Evolutionary conservation across 30 jellyfish, hydroid and myxozoan species (phyloP), one percentile per base, ranked within the genome.

Genomic region (Rhopilema esculentum): DNA sequence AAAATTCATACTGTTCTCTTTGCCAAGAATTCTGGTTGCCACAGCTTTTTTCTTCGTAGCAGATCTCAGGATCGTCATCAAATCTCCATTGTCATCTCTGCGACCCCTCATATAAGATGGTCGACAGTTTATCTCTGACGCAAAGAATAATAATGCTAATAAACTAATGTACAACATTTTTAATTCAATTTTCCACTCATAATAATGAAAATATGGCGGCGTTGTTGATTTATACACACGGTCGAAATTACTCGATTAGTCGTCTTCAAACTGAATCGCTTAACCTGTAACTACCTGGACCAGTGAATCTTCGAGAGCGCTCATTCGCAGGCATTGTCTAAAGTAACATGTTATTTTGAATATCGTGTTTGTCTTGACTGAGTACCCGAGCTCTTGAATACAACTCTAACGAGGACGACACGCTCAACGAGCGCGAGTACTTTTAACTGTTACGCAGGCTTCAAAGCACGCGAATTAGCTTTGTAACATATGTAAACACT

Each of bases 1-100:
- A 40, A 40, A 40, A 2, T 7, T 15, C 78, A 27, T 71, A 71
- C 82, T 65, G 18, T 71, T 71, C 29, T 27, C 82, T n/a, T 71
- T 71, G n/a, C 82, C 82, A 8, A 29, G 20, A 1, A 71, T 25
- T 9, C 1, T 18, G 66, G 65, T 27, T 71, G 82, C 82, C 1
- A 24, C 28, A 1, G 82, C 82, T 12, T 40, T 40, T 40, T 40
- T 40, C 9, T 12, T 40, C 12, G 6, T 12, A 40, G 57, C 57
- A 12, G 9, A 6, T 40, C 57, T 40, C 9, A 40, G 9, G 6
- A 40, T 40, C 57, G 57, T 40, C 57, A 40, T 40, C 6, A 40
- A 12, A 12, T 40, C 57, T 2, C 9, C 57, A 40, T 6, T 12
- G 12, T 2, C 57, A 40, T 40, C 57, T 40, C 57, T 6, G 12